phyloP scores from a whole-genome alignment of 2,888 invertebrate genomes.

The Lasioglossum malachurum region DNA sequence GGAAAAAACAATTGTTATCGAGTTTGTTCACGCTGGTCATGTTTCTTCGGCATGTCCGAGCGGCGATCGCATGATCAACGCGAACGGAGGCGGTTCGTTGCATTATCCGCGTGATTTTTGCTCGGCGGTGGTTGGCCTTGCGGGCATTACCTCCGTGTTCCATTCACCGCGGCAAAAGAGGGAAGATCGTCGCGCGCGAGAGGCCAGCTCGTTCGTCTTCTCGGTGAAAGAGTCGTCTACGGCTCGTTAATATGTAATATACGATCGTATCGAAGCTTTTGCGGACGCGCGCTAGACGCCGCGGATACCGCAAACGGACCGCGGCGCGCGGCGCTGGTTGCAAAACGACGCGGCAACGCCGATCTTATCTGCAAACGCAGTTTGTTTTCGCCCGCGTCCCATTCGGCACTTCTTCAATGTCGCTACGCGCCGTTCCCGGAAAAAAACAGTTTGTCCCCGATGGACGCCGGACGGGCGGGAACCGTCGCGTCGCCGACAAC shows the following conservation, averaged over 20 bases:
- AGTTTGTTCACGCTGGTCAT: neutral
- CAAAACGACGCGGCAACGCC: slow-evolving; percentile 20
- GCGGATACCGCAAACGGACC: slow-evolving; percentile 23
- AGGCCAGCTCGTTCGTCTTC: slow-evolving; percentile 46
- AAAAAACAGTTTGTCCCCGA: neutral
- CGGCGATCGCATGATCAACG: neutral
- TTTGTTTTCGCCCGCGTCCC: slow-evolving; percentile 11
- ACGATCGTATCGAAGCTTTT: slow-evolving; percentile 34
- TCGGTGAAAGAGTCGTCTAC: slow-evolving; percentile 52
- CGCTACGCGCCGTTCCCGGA: neutral
- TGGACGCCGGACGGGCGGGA: neutral
- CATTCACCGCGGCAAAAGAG: slow-evolving; percentile 66
- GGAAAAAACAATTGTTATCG: neutral
- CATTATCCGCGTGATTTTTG: slow-evolving; percentile 65
- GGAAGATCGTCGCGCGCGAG: slow-evolving; percentile 49
- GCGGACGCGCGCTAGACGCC: neutral
- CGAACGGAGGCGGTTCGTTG: slow-evolving; percentile 42
- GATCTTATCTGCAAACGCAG: slow-evolving; percentile 32
- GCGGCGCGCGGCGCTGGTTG: neutral
- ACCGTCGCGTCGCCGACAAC: neutral
- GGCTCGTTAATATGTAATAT: slow-evolving; percentile 49
- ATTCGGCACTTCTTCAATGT: slow-evolving; percentile 3
- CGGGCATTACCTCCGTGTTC: slow-evolving; percentile 59
- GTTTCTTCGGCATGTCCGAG: neutral
- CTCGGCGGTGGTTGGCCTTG: slow-evolving; percentile 63